These are phyloP conservation scores for Lasioglossum villosulum DNA, from an alignment of 2,888 invertebrate genomes.

Conservation along the genomic window DNA sequence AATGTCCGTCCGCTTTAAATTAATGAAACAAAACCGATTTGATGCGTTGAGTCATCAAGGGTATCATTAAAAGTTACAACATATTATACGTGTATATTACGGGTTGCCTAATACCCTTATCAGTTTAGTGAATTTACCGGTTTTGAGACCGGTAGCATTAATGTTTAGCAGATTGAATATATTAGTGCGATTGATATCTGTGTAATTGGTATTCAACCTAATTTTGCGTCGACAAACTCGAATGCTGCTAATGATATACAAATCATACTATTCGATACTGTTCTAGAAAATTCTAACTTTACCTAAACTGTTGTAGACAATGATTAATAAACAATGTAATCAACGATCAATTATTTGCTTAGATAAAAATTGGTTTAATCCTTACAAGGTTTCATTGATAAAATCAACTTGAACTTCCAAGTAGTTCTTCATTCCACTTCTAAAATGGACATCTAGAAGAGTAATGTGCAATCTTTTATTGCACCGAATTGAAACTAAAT, in stretches of 20 bases:
- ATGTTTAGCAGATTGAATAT: neutral
- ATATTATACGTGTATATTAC: neutral
- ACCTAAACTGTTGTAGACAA: neutral
- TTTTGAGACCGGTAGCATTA: neutral
- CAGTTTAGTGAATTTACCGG: neutral
- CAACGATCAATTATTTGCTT: too few species aligned
- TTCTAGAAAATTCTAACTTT: neutral
- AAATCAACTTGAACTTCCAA: too few species aligned
- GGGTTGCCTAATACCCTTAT: neutral
- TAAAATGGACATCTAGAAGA: too few species aligned
- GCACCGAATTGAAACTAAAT: too few species aligned
- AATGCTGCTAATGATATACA: neutral
- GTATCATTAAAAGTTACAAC: constrained; percentile 13
- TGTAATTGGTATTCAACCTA: neutral
- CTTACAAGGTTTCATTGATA: too few species aligned
- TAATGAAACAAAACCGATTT: neutral
- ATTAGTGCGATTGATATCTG: neutral
- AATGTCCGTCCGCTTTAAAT: neutral
- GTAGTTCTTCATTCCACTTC: too few species aligned
- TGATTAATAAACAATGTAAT: neutral
- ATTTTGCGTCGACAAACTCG: neutral
- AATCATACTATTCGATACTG: neutral
- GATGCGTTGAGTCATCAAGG: constrained; percentile 10
- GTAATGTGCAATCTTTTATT: too few species aligned
- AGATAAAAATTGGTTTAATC: too few species aligned